A percentile compares a stretch with the other conserved stretches of the same genome.
Evolutionary conservation across 2,797 vertebrate species (phyloP).

Genomic region (Coreius guichenoti): DNA sequence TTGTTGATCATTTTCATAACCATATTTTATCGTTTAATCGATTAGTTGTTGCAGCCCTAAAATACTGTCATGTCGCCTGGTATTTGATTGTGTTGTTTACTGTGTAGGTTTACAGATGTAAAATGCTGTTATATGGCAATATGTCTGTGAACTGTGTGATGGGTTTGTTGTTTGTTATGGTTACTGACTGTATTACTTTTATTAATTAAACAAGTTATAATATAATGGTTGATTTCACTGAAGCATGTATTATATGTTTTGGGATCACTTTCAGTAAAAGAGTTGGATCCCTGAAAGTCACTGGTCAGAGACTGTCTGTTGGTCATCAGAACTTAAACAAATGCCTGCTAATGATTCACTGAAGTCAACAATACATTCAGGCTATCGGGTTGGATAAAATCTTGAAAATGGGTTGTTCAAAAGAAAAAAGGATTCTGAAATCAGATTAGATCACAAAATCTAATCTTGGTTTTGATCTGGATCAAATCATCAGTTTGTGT

Average conservation of each 20-base stretch:
- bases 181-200: too few species aligned
- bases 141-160: too few species aligned
- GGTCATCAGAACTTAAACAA: not conserved
- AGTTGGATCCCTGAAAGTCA: too few species aligned
- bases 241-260: not conserved
- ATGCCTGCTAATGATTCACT: not conserved
- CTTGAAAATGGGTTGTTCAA: too few species aligned
- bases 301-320: not conserved
- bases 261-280: constrained; percentile 41
- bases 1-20: not conserved
- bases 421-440: too few species aligned
- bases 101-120: not conserved
- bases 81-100: not conserved
- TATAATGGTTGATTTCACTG: not conserved
- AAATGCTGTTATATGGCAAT: not conserved
- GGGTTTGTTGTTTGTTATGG: too few species aligned
- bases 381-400: too few species aligned
- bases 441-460: too few species aligned
- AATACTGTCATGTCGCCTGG: not conserved
- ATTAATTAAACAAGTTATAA: not conserved
- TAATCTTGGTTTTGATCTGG: too few species aligned
- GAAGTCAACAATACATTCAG: too few species aligned
- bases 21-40: not conserved
- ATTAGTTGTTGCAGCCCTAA: not conserved
- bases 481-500: too few species aligned